phyloP scores from a whole-genome alignment of 2,797 vertebrate species.

The Echiichthys vipera region DNA sequence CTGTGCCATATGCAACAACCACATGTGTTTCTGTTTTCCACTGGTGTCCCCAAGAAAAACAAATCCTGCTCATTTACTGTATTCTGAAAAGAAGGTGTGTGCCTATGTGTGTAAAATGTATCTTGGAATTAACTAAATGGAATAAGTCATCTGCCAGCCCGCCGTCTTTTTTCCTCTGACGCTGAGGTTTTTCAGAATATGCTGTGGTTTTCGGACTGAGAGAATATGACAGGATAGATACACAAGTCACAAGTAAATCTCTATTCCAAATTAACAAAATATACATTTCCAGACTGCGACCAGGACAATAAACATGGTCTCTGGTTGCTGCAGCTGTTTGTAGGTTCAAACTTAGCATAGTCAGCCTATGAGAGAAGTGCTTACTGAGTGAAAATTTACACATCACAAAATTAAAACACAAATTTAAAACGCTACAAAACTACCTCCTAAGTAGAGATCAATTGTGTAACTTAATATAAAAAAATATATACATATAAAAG shows the following conservation, averaged over 20 bases:
- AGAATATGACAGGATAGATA: conserved; percentile 10
- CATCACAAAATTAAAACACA: not conserved
- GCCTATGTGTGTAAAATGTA: not conserved
- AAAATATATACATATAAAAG: not conserved
- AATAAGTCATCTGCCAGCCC: conserved; percentile 40
- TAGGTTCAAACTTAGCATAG: not conserved
- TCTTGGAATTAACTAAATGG: conserved; percentile 33
- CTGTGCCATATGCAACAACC: conserved; percentile 26
- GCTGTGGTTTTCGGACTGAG: not conserved
- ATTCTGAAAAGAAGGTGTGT: conserved; percentile 23
- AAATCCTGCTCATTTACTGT: conserved; percentile 26
- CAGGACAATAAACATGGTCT: not conserved
- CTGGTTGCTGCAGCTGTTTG: not conserved
- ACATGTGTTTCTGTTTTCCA: conserved; percentile 59
- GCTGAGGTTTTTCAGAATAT: conserved; percentile 30
- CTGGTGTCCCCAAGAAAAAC: conserved; percentile 40
- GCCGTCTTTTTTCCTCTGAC: conserved; percentile 46
- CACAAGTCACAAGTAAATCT: not conserved
- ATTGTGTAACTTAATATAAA: no score
- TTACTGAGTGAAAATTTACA: not conserved
- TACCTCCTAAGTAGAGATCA: not conserved
- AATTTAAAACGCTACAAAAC: not conserved
- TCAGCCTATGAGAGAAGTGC: not conserved
- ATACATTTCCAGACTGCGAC: not conserved
- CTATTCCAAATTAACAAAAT: not conserved